These are phyloP conservation scores for Caenorhabditis tropicalis DNA, from an alignment of 1,140 invertebrate species.

Conservation along the genomic window DNA sequence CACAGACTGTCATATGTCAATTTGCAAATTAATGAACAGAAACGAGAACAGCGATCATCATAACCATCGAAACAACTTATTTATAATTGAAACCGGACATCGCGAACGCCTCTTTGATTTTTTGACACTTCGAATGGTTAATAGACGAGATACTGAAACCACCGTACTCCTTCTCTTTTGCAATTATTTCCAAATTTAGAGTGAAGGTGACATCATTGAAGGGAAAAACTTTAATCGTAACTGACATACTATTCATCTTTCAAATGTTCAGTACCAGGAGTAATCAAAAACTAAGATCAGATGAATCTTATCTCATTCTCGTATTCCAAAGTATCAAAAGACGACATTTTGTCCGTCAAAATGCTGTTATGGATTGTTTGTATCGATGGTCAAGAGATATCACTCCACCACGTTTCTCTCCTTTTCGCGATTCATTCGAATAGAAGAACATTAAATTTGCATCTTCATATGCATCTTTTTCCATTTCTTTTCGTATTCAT, in stretches of 20 bases:
- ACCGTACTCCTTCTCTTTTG: not conserved
- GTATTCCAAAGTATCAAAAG: not conserved
- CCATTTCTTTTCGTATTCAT: not conserved
- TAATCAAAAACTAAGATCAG: not conserved
- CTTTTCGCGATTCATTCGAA: too few relatives aligned
- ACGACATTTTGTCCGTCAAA: not conserved
- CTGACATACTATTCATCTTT: not conserved
- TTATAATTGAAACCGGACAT: not conserved
- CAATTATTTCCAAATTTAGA: not conserved
- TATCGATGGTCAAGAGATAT: too few relatives aligned
- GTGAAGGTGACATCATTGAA: not conserved
- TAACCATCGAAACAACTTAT: conserved; percentile 13
- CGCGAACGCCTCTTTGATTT: not conserved
- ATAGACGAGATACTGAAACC: not conserved
- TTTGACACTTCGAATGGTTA: not conserved
- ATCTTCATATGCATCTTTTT: not conserved
- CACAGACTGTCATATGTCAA: not conserved
- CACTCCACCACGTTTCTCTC: too few relatives aligned
- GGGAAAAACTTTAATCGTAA: not conserved
- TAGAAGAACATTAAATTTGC: not conserved
- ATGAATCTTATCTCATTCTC: not conserved
- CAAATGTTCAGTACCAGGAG: not conserved
- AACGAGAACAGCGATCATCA: not conserved
- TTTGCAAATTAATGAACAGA: not conserved
- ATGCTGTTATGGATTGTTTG: not conserved